phyloP scores from a whole-genome alignment of 2,113 vertebrate genomes.

The Microcebus lehilahytsara region DNA sequence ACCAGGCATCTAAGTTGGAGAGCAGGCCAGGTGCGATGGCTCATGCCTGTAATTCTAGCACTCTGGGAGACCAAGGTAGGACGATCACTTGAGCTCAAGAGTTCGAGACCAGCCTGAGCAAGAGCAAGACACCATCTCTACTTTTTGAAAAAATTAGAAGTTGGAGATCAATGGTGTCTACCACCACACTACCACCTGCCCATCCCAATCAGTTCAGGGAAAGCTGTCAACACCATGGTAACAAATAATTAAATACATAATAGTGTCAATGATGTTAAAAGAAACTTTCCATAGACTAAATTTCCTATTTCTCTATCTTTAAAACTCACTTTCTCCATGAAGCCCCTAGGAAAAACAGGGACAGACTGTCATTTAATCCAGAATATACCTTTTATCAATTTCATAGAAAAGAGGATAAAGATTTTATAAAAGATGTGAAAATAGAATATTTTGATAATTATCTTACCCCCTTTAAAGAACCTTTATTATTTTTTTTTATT shows the following conservation, averaged over 20 bases:
- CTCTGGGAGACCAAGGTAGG: too few species aligned
- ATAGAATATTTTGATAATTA: not conserved
- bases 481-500: too few species aligned
- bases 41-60: too few species aligned
- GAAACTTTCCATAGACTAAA: not conserved
- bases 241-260: too few species aligned
- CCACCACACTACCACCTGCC: not conserved
- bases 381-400: not conserved
- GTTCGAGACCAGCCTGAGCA: too few species aligned
- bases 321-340: not conserved
- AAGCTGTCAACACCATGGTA: not conserved
- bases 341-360: not conserved
- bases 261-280: too few species aligned
- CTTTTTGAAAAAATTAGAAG: not conserved
- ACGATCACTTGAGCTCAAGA: too few species aligned
- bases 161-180: not conserved
- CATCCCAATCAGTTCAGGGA: not conserved
- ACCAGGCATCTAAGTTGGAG: not conserved
- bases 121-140: too few species aligned
- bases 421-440: not conserved
- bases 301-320: not conserved
- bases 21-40: not conserved
- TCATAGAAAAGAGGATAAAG: not conserved
- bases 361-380: not conserved
- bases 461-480: too few species aligned